Evolutionary conservation across 2,113 vertebrate species (phyloP).

Genomic region (Physeter macrocephalus): DNA sequence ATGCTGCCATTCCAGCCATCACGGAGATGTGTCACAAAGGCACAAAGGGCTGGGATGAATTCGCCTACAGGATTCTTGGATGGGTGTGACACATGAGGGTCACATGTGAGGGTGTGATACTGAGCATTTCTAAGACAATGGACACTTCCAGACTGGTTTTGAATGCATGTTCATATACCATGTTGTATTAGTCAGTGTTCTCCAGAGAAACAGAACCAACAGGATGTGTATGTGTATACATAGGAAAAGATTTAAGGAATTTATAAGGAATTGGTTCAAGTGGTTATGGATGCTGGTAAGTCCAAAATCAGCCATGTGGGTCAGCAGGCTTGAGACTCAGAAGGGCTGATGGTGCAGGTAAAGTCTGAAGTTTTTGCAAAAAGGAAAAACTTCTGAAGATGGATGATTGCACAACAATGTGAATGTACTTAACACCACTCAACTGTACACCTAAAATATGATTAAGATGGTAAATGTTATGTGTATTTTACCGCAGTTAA

Average conservation of each 20-base stretch:
- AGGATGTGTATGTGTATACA: background rate
- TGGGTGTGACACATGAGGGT: background rate
- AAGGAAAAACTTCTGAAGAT: background rate
- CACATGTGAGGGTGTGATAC: background rate
- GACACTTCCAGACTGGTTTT: background rate
- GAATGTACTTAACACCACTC: background rate
- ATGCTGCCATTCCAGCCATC: background rate
- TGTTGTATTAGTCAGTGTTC: background rate
- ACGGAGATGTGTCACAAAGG: background rate
- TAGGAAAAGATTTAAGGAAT: background rate
- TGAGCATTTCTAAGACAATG: background rate
- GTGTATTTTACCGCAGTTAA: background rate
- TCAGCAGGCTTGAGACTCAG: background rate
- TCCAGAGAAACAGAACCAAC: background rate
- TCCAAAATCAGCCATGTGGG: background rate
- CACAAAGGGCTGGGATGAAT: background rate
- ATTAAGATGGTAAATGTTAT: background rate
- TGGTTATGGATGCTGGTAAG: background rate
- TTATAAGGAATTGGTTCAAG: background rate
- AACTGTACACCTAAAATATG: background rate
- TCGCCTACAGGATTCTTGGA: background rate
- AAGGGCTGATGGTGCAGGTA: background rate
- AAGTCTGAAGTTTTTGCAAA: background rate
- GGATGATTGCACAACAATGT: background rate
- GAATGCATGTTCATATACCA: background rate